Evolutionary conservation across 2,113 vertebrate species (phyloP).

Genomic region (Stegastes partitus): DNA sequence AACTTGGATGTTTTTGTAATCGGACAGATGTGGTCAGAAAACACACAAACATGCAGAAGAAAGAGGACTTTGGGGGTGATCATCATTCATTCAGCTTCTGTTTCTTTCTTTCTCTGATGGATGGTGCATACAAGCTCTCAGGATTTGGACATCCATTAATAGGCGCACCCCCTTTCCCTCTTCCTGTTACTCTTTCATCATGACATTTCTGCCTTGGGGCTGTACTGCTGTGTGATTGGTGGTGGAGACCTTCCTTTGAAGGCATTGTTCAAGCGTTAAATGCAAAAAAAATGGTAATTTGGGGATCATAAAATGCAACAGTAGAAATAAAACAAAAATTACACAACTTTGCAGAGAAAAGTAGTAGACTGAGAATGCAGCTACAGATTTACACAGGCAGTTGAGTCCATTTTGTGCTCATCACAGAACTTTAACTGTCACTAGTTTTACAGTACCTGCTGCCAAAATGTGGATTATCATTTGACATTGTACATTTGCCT

Average conservation of each 20-base stretch:
- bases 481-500: no score
- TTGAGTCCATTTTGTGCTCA: no score
- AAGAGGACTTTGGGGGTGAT: constrained; percentile 25
- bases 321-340: no score
- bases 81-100: constrained; percentile 29
- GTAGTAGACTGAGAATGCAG: no score
- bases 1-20: neutral
- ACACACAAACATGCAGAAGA: neutral
- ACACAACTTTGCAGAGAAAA: no score
- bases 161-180: neutral
- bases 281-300: neutral
- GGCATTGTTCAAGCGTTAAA: neutral
- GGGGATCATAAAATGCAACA: no score
- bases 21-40: neutral
- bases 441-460: no score
- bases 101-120: constrained; percentile 3
- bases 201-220: constrained; percentile 8
- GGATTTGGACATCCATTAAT: constrained; percentile 39
- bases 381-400: no score
- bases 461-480: no score
- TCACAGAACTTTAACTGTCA: no score
- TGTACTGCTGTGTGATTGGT: constrained; percentile 15
- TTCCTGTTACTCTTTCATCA: constrained; percentile 8
- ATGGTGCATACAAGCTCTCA: constrained; percentile 30
- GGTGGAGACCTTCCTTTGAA: constrained; percentile 18